These are phyloP conservation scores for Hydrozoanthus gracilis DNA, from an alignment of 92 coral and sea anemone species.

Conservation along the genomic window DNA sequence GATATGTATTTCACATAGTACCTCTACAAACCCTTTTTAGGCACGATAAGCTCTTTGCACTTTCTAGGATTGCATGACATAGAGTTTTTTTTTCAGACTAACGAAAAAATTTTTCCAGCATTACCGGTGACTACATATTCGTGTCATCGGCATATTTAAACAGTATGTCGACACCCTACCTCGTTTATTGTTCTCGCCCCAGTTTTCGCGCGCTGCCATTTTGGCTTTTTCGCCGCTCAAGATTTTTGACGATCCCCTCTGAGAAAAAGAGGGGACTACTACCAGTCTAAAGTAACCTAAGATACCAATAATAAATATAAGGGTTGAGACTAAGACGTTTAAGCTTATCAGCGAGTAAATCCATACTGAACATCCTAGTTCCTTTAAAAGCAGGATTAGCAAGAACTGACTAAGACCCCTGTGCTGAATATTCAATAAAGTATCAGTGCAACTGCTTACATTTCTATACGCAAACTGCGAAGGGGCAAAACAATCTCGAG, in stretches of 20 bases:
- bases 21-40: not conserved
- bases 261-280: no score
- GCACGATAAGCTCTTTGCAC: not conserved
- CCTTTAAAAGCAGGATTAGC: conserved; percentile 48
- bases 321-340: conserved; percentile 27
- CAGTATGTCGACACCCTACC: not conserved
- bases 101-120: not conserved
- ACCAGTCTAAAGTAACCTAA: conserved; percentile 6
- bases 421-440: conserved; percentile 49
- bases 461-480: conserved; percentile 60
- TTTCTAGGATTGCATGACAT: conserved; percentile 26
- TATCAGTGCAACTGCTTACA: conserved; percentile 52
- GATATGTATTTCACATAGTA: not conserved
- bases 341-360: conserved; percentile 43
- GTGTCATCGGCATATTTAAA: not conserved
- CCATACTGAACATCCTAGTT: conserved; percentile 55
- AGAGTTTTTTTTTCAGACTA: not conserved
- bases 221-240: conserved; percentile 34
- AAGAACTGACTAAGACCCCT: no score
- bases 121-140: not conserved
- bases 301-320: conserved; percentile 40
- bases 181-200: conserved; percentile 18
- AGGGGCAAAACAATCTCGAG: conserved; percentile 36
- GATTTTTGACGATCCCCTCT: no score
- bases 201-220: conserved; percentile 18